Conservation (phyloP, 2,888 invertebrate genomes). For the Cremastobaeus sp. region DNA sequence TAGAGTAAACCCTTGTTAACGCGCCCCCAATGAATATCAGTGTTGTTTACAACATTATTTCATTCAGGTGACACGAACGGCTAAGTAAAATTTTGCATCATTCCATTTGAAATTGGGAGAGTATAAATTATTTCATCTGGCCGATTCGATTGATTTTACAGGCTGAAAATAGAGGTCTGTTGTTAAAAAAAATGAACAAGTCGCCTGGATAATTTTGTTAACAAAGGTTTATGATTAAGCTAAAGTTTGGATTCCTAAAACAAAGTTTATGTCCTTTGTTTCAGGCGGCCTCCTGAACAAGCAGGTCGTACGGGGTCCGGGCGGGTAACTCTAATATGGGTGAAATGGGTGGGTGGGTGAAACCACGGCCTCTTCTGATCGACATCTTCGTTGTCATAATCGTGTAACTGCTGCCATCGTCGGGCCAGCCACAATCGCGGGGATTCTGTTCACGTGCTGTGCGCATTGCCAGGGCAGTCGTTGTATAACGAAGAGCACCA, state of each 20-base stretch:
- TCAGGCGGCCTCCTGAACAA: constrained; percentile 76
- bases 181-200: no score
- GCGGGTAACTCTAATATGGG: constrained; percentile 77
- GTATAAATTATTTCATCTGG: no score
- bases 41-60: no score
- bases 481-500: constrained; percentile 48
- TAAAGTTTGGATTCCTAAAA: constrained; percentile 7
- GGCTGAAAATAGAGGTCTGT: no score
- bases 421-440: constrained; percentile 65
- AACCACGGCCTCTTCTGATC: constrained; percentile 79
- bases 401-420: constrained; percentile 67
- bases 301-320: constrained; percentile 78
- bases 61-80: no score
- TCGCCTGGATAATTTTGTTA: no score
- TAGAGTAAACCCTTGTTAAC: no score
- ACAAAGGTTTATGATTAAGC: neutral
- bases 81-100: no score
- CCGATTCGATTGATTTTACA: no score
- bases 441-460: constrained; percentile 29
- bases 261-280: constrained; percentile 59
- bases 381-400: constrained; percentile 74
- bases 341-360: constrained; percentile 79
- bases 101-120: no score
- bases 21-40: no score
- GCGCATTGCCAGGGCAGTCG: constrained; percentile 43